Base-by-base conservation (phyloP, 1,140 invertebrate genomes). In the Drosophila repletoides region DNA sequence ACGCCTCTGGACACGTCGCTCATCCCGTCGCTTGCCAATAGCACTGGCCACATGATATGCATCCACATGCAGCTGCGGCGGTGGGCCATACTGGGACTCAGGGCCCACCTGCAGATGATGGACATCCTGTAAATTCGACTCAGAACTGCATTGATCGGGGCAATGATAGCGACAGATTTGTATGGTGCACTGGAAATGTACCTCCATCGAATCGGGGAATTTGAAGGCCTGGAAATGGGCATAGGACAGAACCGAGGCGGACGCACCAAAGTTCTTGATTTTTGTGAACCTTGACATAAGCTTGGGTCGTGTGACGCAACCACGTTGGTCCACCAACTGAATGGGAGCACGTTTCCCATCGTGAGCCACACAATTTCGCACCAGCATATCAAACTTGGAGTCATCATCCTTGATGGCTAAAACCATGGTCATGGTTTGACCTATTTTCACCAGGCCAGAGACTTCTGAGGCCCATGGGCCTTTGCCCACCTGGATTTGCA, bases 351-450 rank as follows among this genome's bases (percentile, higher is more conserved):
- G 93, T 90, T 98, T 97, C 51, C 97, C 97, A 79, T 98, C 97
- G 88, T 98, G 97, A 7, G 97, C 97, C 90, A 98, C 96, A 88
- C 97, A 98, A 81, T 98, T 98, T 24, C 97, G 92, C 1, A 98
- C 97, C 31, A 98, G 91, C 97, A 98, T 98, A 90, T 98, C 97
- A 89, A 98, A 98, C 89, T 98, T 98, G 36, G 96, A 95, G 72
- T 98, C 97, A 73, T 98, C 97, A 68, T 98, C 97, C 90, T 98
- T 98, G 68, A 98, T 98, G 5, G 97, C 97, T 19, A 98, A 90
- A 1, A 98, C 97, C 97, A 98, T 98, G 3, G 97, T 98, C 97
- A 98, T 98, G 0, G 97, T 98, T 86, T 98, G 97, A 1, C 97
- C 97, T 40, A 98, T 98, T 90, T 98, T 98, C 0, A 98, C 97